These are phyloP conservation scores for Calosoma granatense DNA, from an alignment of 1,140 invertebrate species.

Conservation along the genomic window DNA sequence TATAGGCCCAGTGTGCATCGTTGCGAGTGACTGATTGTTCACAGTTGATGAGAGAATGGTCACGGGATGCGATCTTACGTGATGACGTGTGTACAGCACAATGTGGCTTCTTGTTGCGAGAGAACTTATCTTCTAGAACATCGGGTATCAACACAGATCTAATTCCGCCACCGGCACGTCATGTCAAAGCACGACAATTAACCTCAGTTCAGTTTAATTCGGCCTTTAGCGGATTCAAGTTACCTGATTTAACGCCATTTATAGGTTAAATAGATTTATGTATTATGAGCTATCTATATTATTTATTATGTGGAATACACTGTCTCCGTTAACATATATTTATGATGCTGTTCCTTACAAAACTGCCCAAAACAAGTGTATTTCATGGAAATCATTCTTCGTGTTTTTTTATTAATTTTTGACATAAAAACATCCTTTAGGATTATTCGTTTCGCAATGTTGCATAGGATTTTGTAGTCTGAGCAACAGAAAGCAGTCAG, in stretches of 20 bases:
- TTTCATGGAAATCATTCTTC: too few relatives aligned
- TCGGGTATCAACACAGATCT: constrained; percentile 29
- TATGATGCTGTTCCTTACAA: not conserved
- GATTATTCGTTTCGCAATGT: too few relatives aligned
- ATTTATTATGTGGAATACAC: constrained; percentile 1
- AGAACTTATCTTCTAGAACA: constrained; percentile 25
- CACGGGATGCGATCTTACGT: constrained; percentile 65
- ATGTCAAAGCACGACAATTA: constrained; percentile 34
- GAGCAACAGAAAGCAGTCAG: too few relatives aligned
- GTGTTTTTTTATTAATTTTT: too few relatives aligned
- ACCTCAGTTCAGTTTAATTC: constrained; percentile 28
- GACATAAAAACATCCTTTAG: too few relatives aligned
- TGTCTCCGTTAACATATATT: not conserved
- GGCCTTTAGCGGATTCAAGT: constrained; percentile 38
- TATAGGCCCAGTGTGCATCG: constrained; percentile 81
- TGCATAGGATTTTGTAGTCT: too few relatives aligned
- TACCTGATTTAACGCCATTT: constrained; percentile 53
- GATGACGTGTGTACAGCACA: constrained; percentile 87
- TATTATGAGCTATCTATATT: not conserved
- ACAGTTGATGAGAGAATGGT: constrained; percentile 68
- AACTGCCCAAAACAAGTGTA: too few relatives aligned
- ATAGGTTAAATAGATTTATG: constrained; percentile 28
- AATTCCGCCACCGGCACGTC: constrained; percentile 26
- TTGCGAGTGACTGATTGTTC: constrained; percentile 79
- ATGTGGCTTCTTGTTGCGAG: constrained; percentile 56